These are phyloP conservation scores for Natator depressus DNA, from an alignment of 2,113 vertebrate species.

Conservation along the genomic window DNA sequence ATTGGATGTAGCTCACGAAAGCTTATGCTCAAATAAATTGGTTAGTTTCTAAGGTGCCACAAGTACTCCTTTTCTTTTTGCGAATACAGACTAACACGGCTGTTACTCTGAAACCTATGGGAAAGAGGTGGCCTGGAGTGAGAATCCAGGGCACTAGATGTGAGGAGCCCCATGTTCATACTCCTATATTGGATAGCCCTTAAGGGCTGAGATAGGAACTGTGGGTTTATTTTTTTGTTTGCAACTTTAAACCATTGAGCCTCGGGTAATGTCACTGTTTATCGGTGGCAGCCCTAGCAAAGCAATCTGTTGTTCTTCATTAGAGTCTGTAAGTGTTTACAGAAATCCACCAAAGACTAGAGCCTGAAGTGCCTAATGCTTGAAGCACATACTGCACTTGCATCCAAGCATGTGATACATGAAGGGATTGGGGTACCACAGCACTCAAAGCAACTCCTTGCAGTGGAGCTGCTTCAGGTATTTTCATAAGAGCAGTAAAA, in stretches of 20 bases:
- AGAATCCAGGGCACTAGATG: background rate
- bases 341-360: background rate
- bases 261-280: background rate
- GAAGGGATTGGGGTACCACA: background rate
- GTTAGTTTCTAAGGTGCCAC: too few relatives aligned
- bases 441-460: background rate
- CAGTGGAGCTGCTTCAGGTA: background rate
- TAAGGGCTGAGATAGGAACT: background rate
- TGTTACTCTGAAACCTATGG: too few relatives aligned
- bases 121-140: background rate
- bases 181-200: background rate
- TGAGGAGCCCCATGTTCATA: background rate
- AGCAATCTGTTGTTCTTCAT: constrained; percentile 2
- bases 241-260: background rate
- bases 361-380: background rate
- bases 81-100: too few relatives aligned
- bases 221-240: background rate
- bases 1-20: too few relatives aligned
- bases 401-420: background rate
- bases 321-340: background rate
- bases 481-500: background rate
- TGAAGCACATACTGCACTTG: background rate
- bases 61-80: too few relatives aligned
- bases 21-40: too few relatives aligned
- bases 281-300: background rate